Base-by-base conservation (phyloP, 2,888 invertebrate genomes). In the Cactoblastis cactorum region DNA sequence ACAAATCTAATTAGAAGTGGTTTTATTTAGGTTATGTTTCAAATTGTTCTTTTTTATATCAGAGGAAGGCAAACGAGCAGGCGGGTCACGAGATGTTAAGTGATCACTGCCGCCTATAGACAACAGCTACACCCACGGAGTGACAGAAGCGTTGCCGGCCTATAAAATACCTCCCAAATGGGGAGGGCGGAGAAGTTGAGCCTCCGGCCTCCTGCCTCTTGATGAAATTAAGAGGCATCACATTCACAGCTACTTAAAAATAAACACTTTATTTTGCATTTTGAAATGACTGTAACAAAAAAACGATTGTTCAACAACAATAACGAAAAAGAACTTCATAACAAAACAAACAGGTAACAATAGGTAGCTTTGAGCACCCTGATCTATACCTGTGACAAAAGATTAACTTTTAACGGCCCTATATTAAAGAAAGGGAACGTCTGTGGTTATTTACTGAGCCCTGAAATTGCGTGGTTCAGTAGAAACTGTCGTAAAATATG, bases 391-490 rank as follows among this genome's bases (percentile, higher is more conserved):
- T 45, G 12, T 14, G 41, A 24, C 11, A 9, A 35, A 8, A 43
- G 19, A 14, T 37, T 19, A 18, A 24, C 15, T 22, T 47, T 35
- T 47, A 47, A 35, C 46, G 46, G 46, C 22, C 17, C 12, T 15
- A 22, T 28, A 17, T 33, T 18, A 38, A 24, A 47, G n/a, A 15
- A 37, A 38, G 34, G 24, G 37, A 28, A 28, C 15, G 2, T 48
- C 8, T 35, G 47, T 48, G 47, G 47, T 37, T 24, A 37, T 47
- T 19, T 17, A 48, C 47, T 17, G 47, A 11, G 15, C 47, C 35
- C 37, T 35, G 17, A 17, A 48, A 48, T 37, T 48, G 47, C 38
- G 47, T 48, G 35, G 38, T 32, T 35, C 49, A 52, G 48, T 49
- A 52, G 45, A 46, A 45, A 22, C 35, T 17, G 24, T 9, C 22